These are phyloP conservation scores for Drosophila lowei DNA, from an alignment of 1,140 invertebrate genomes.

Conservation along the genomic window DNA sequence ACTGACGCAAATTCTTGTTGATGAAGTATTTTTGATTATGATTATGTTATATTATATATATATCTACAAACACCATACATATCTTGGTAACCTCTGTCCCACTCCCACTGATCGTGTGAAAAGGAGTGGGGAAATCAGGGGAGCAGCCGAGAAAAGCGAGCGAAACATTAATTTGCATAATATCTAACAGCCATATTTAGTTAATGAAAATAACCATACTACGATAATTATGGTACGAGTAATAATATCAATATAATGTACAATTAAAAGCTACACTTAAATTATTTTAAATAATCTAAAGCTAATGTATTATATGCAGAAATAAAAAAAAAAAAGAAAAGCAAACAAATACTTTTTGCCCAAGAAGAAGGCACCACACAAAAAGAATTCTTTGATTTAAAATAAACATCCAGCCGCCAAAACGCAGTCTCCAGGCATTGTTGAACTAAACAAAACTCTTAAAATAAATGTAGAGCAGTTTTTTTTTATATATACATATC, in stretches of 20 bases:
- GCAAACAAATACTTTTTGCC: conserved; percentile 1
- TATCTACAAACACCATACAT: conserved; percentile 16
- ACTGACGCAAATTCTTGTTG: conserved; percentile 71
- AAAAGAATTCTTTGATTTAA: conserved; percentile 74
- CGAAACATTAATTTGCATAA: conserved; percentile 27
- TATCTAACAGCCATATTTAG: conserved; percentile 80
- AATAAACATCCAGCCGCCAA: conserved; percentile 31
- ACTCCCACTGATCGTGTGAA: conserved; percentile 30
- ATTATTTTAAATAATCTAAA: conserved; percentile 63
- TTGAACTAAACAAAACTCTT: conserved; percentile 10
- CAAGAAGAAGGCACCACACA: conserved; percentile 8
- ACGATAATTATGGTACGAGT: conserved; percentile 27
- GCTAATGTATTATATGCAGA: conserved; percentile 68
- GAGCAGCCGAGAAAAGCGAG: not conserved
- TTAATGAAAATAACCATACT: conserved; percentile 58
- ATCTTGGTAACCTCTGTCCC: conserved; percentile 12
- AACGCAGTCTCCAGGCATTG: conserved; percentile 5
- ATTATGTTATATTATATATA: conserved; percentile 39
- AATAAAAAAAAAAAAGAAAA: conserved; percentile 38
- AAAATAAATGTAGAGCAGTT: conserved; percentile 21
- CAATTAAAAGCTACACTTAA: conserved; percentile 63
- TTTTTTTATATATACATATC: conserved; percentile 31
- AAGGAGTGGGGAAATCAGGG: conserved; percentile 3
- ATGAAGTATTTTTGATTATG: conserved; percentile 73
- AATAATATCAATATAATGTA: conserved; percentile 66